phyloP scores from a whole-genome alignment of 1,140 invertebrate genomes.

The Himalopsyche phryganea region DNA sequence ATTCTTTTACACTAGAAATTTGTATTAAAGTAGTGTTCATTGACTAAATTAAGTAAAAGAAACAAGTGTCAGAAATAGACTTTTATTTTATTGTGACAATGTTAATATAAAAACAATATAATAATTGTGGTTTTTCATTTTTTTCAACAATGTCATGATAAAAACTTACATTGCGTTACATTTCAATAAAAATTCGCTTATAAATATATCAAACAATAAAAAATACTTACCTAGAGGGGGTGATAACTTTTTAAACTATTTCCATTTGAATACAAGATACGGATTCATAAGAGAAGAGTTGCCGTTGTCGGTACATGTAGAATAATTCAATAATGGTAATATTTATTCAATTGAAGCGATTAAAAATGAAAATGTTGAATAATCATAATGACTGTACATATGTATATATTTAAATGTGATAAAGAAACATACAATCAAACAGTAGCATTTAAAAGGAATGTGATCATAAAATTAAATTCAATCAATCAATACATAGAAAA shows the following conservation, averaged over 20 bases:
- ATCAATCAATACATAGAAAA: too few species aligned
- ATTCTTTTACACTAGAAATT: too few species aligned
- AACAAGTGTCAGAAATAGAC: conserved; percentile 22
- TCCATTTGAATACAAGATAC: neutral
- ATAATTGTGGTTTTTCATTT: conserved; percentile 13
- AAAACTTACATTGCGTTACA: conserved; percentile 13
- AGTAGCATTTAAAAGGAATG: too few species aligned
- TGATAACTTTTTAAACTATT: neutral
- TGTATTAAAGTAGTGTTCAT: too few species aligned
- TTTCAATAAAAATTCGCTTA: conserved; percentile 22
- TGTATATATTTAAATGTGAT: too few species aligned
- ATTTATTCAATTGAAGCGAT: neutral
- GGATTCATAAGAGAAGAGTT: neutral
- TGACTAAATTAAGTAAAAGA: neutral
- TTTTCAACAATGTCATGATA: conserved; percentile 24
- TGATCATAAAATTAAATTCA: too few species aligned
- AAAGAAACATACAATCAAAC: too few species aligned
- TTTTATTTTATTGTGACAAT: conserved; percentile 24
- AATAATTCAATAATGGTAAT: conserved; percentile 5
- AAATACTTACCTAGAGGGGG: neutral
- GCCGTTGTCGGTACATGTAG: neutral
- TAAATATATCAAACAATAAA: conserved; percentile 23
- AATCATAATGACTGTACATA: neutral
- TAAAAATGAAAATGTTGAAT: neutral
- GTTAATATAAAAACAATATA: conserved; percentile 22